Evolutionary conservation across 2,113 vertebrate genomes (phyloP).

Genomic region (Cichladusa arquata): DNA sequence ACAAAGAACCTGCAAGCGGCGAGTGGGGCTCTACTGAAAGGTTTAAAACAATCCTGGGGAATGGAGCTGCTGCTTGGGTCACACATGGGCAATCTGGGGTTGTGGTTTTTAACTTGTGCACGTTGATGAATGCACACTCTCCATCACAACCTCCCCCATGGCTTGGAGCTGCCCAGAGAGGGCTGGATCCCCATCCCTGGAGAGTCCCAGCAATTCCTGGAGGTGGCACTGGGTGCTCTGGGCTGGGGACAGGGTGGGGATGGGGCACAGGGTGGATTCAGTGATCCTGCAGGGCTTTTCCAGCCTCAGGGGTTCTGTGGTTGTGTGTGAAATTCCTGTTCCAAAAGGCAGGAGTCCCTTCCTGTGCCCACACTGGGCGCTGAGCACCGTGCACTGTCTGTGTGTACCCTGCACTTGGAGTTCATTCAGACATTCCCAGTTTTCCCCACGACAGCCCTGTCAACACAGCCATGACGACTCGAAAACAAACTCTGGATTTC

Average conservation of each 20-base stretch:
- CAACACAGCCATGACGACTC: not conserved
- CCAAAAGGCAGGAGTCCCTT: rapidly evolving
- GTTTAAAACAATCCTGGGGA: not conserved
- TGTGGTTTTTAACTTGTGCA: rapidly evolving
- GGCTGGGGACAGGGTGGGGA: not conserved
- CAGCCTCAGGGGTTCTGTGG: rapidly evolving
- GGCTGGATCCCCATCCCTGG: not conserved
- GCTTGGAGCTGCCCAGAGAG: not conserved
- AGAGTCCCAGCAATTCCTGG: rapidly evolving
- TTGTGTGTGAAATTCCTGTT: rapidly evolving
- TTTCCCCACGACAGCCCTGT: constrained; percentile 14
- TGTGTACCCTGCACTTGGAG: not conserved
- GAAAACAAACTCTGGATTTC: constrained; percentile 36
- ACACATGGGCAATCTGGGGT: not conserved
- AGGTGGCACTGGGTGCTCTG: not conserved
- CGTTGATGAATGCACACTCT: rapidly evolving
- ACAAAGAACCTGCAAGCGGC: not conserved
- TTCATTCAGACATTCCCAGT: not conserved
- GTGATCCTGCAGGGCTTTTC: not conserved
- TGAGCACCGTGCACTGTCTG: rapidly evolving
- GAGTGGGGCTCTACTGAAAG: not conserved
- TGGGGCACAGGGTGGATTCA: rapidly evolving
- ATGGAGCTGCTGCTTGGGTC: not conserved
- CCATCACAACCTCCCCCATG: rapidly evolving
- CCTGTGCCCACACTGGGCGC: rapidly evolving